These are phyloP conservation scores for Furnarius figulus DNA, from an alignment of 2,113 vertebrate species.

Conservation along the genomic window DNA sequence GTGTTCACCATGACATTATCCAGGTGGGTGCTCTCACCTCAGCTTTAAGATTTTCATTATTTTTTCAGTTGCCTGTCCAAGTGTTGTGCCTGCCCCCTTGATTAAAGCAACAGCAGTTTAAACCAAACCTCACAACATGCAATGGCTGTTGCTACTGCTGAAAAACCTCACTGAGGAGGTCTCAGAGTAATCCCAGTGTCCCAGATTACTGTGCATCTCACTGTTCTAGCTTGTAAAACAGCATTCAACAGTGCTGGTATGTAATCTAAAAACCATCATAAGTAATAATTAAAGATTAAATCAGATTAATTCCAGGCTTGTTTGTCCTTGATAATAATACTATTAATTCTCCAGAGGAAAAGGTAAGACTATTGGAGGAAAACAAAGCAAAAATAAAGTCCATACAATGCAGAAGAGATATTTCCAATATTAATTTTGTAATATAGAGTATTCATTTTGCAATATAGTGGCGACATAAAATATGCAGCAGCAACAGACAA, in stretches of 20 bases:
- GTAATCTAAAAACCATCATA: background rate
- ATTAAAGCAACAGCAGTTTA: background rate
- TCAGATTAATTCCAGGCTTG: conserved; percentile 29
- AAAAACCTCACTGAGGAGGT: background rate
- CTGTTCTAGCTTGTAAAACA: background rate
- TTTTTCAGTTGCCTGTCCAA: conserved; percentile 12
- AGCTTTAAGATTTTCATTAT: background rate
- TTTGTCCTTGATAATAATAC: background rate
- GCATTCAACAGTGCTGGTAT: background rate
- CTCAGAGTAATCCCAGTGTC: background rate
- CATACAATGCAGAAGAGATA: background rate
- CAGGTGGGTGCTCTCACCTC: conserved; percentile 8
- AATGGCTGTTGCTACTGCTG: background rate
- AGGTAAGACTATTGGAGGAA: background rate
- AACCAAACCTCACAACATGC: background rate
- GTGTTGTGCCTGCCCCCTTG: background rate
- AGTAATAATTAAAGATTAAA: conserved; percentile 49
- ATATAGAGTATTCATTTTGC: background rate
- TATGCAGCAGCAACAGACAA: background rate
- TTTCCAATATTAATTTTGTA: conserved; percentile 22
- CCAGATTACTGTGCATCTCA: background rate
- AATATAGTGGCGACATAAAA: background rate
- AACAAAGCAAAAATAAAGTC: conserved; percentile 27
- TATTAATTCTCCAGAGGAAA: background rate
- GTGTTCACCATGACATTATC: background rate